A percentile compares a stretch with the other conserved stretches of the same genome.
These are phyloP conservation scores for Nymphicus hollandicus DNA, from an alignment of 2,113 vertebrate genomes.

Conservation along the genomic window DNA sequence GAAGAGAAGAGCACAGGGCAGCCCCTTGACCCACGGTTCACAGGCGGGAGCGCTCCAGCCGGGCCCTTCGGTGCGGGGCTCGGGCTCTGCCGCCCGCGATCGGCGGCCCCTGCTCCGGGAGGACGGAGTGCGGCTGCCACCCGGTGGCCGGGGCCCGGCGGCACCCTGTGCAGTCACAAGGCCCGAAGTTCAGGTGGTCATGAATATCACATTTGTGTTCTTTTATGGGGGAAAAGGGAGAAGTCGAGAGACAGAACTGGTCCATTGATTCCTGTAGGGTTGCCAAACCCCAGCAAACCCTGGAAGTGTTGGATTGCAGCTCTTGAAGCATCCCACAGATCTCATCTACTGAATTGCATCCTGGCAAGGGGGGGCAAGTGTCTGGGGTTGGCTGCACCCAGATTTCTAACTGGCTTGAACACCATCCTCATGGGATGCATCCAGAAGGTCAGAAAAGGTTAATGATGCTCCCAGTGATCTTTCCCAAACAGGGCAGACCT, in stretches of 20 bases:
- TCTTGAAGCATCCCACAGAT: neutral
- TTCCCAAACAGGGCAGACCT: neutral
- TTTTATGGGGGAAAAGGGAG: neutral
- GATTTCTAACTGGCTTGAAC: neutral
- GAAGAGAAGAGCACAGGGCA: neutral
- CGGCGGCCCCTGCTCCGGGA: no score
- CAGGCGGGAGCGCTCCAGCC: neutral
- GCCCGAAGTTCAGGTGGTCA: accelerated
- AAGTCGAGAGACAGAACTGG: accelerated
- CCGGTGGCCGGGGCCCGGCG: neutral
- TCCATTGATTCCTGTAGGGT: neutral
- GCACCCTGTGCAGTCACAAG: neutral
- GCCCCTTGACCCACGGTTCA: neutral
- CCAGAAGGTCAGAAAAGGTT: neutral
- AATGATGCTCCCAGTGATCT: neutral
- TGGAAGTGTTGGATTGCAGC: neutral
- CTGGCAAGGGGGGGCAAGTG: no score
- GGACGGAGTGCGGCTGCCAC: neutral
- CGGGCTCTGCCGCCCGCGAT: neutral
- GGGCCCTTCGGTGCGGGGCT: no score
- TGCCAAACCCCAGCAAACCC: neutral
- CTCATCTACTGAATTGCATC: neutral
- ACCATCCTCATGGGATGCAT: no score
- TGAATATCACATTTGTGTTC: neutral
- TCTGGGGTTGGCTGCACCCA: neutral